Evolutionary conservation across 2,888 invertebrate genomes (phyloP).

Genomic region (Strigamia maritima): DNA sequence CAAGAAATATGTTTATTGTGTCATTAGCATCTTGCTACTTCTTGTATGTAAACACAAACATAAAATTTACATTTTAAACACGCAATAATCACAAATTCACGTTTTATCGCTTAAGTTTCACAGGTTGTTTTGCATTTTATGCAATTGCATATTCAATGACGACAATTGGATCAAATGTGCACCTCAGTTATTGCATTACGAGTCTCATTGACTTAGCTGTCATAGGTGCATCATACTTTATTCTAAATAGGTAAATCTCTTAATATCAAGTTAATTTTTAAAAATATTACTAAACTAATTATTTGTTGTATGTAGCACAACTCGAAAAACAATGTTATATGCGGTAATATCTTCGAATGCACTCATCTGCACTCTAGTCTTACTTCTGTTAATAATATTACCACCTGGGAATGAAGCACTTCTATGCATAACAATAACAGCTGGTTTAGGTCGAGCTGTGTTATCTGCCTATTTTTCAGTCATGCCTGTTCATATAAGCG

Average conservation of each 20-base stretch:
- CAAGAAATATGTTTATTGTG: neutral
- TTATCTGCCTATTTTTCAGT: neutral
- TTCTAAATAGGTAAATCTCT: neutral
- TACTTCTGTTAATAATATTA: neutral
- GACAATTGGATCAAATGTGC: neutral
- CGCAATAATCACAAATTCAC: no score
- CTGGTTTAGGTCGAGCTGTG: neutral
- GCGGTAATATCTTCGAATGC: neutral
- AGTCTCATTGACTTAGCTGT: neutral
- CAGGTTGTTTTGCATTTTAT: neutral
- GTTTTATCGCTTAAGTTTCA: neutral
- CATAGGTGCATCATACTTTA: neutral
- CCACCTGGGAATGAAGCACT: neutral
- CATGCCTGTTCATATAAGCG: neutral
- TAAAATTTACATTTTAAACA: no score
- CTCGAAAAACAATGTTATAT: neutral
- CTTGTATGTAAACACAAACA: neutral
- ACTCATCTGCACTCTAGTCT: neutral
- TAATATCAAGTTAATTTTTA: neutral
- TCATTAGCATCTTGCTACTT: neutral
- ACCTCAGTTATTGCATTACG: neutral
- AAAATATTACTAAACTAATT: neutral
- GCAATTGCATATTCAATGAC: constrained; percentile 1
- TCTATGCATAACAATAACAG: neutral
- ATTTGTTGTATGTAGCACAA: neutral